Evolutionary conservation across 2,888 invertebrate species (phyloP), one percentile per base, ranked within the genome.

Genomic region (Megamerina dolium): DNA sequence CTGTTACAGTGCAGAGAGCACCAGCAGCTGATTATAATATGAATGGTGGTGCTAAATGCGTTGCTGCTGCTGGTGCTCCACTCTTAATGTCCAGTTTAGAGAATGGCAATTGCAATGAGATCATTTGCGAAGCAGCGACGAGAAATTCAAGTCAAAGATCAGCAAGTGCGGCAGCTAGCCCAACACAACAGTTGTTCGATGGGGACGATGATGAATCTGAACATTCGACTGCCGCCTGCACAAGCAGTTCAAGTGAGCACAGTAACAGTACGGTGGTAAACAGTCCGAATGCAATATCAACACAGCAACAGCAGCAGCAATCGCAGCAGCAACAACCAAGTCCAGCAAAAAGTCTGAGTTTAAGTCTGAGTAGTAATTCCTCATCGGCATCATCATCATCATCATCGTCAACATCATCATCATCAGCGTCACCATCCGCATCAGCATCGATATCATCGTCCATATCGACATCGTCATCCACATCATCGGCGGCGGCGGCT

Each of bases 211-310:
- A 68, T 36, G 63, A 62, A 29, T 66, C 67, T 12, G 68, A 68
- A 40, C 63, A 66, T 38, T 66, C 60, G 21, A 51, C 59, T 13
- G 61, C 63, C 5, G 65, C 66, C 10, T 64, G 66, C 50, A 68
- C 63, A 3, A 68, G 65, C 52, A 68, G 68, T 51, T 66, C 66
- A 39, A 67, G 67, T 47, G 67, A 66, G 47, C 59, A 64, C 36
- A 68, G 66, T 52, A 68, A 64, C 41, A 66, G 61, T 50, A 67
- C 66, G 14, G 66, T 67, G 35, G 60, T 66, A 29, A 61, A 61
- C 45, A 64, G 64, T 53, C 60, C 66, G 12, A 61, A 60, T 18
- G 47, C 51, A 4, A 45, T 42, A 42, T 46, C 44, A 10, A 31
- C 40, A 8, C 43, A 12, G 34, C 42, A 23, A 38, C 45, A 13